Conservation (phyloP, 2,797 vertebrate genomes). For the Botia almorhae region DNA sequence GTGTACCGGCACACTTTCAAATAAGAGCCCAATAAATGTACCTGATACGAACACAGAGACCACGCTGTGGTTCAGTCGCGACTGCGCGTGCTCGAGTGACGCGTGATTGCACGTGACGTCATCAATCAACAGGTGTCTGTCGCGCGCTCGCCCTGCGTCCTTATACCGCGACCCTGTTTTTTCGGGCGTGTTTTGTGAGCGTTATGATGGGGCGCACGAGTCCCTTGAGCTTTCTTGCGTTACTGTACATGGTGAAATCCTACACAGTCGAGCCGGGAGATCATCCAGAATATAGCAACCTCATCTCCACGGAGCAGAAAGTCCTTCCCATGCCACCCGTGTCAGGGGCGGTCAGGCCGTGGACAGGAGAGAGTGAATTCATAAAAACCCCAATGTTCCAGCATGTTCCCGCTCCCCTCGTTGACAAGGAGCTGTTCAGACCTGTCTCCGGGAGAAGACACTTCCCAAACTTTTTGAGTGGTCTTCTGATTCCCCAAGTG, state of each 20-base stretch:
- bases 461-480: not conserved
- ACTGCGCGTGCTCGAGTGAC: not conserved
- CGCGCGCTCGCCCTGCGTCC: not conserved
- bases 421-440: not conserved
- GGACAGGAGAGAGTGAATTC: constrained; percentile 16
- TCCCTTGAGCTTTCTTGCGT: not conserved
- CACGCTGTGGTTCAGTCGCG: too few relatives aligned
- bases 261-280: not conserved
- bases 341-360: constrained; percentile 30
- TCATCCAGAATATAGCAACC: constrained; percentile 5
- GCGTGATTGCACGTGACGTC: not conserved
- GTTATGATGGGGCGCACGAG: constrained; percentile 13
- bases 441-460: too few relatives aligned
- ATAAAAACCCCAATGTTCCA: constrained; percentile 65
- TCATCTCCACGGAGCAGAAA: constrained; percentile 43
- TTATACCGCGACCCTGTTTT: not conserved
- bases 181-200: not conserved
- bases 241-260: not conserved
- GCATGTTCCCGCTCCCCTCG: constrained; percentile 58
- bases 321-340: not conserved
- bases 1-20: too few relatives aligned
- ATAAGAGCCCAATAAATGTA: too few relatives aligned
- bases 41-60: too few relatives aligned
- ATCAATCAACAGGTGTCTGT: constrained; percentile 28
- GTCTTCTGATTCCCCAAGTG: not conserved